Percentiles rank a stretch among this genome's conserved stretches.
These are phyloP conservation scores for Bradypodion pumilum DNA, from an alignment of 2,797 vertebrate species.

Conservation along the genomic window DNA sequence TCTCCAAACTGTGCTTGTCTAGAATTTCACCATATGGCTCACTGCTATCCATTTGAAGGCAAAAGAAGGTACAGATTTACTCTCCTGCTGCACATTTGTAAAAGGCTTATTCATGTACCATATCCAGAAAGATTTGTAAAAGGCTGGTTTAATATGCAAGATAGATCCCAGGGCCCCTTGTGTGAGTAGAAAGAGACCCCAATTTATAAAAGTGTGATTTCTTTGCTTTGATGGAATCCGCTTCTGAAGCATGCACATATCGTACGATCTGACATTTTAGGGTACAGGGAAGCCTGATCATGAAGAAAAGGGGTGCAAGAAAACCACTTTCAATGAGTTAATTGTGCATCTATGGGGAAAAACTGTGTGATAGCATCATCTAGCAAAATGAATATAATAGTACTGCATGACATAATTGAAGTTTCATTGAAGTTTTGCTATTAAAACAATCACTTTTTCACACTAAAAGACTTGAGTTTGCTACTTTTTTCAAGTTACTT, in stretches of 20 bases:
- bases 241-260: background rate
- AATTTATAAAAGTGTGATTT: background rate
- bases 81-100: background rate
- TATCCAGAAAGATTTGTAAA: too few relatives aligned
- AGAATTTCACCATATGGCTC: constrained; percentile 37
- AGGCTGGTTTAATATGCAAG: constrained; percentile 1
- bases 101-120: too few relatives aligned
- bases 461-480: constrained; percentile 15
- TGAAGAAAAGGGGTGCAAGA: background rate
- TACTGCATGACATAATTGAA: background rate
- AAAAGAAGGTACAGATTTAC: constrained; percentile 13
- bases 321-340: background rate
- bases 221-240: background rate
- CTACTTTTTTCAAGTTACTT: background rate
- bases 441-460: background rate
- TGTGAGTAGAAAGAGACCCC: background rate
- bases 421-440: background rate
- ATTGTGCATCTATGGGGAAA: background rate
- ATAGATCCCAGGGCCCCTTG: background rate
- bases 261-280: background rate
- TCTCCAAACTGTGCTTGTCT: constrained; percentile 44
- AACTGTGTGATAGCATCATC: background rate
- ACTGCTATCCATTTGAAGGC: constrained; percentile 31
- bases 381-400: background rate
- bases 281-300: background rate